Base-by-base conservation (phyloP, 2,888 invertebrate species). In the Exocentrus adspersus region DNA sequence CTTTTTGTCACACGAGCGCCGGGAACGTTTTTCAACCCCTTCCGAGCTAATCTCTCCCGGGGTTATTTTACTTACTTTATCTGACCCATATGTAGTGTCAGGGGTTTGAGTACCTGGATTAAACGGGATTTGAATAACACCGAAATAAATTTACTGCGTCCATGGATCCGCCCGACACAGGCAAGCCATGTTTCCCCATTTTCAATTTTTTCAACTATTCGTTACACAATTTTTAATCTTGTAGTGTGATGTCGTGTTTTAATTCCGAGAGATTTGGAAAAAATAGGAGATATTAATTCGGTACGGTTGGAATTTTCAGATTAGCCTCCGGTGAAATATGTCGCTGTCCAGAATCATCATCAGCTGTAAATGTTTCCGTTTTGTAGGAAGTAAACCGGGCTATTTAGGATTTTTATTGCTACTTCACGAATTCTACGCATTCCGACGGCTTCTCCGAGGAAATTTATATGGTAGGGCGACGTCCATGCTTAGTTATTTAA, bases 21-120 rank as follows among this genome's bases (percentile, higher is more conserved):
- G 71, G 71, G 60, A 70, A 73, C 72, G 73, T 72, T 74, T 73
- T 71, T 68, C n/a, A n/a, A 59, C 67, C 70, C 62, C 67, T 67
- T 68, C 65, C 63, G 52, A 68, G 67, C 68, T 37, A 37, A 37
- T 37, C 37, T 37, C 37, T 37, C 10, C 37, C 5, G 2, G 37
- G 37, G n/a, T 32, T 5, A 37, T 37, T 37, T 37, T 37, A 37
- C n/a, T n/a, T n/a, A n/a, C 37, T 37, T 7, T 5, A n/a, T 37
- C 2, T 37, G 12, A 37, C 14, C 12, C n/a, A 0, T 37, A 37
- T 37, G n/a, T 14, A 37, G 7, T 24, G 24, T 24, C 24, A 24
- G 24, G 7, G 24, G 24, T 24, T 24, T 24, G 24, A 24, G 24
- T 7, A 24, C 24, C 24, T 24, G 24, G 24, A 5, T 24, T 24